These are phyloP conservation scores for Smutsia temminckii DNA, from an alignment of 2,797 vertebrate species.

Conservation along the genomic window DNA sequence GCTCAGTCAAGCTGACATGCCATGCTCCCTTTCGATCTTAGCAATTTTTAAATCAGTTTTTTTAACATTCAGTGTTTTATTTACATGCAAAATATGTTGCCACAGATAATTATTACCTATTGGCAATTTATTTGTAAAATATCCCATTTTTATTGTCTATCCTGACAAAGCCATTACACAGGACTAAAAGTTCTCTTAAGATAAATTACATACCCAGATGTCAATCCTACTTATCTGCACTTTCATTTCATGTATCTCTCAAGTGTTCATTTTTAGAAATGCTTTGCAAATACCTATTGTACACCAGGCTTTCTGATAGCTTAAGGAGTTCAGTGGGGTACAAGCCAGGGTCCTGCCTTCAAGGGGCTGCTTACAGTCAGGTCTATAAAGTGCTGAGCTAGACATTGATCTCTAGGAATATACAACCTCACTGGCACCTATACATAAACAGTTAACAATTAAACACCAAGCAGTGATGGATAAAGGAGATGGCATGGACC, in stretches of 20 bases:
- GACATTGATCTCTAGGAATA: neutral
- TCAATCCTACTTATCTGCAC: neutral
- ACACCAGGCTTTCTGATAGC: neutral
- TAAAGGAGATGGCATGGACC: neutral
- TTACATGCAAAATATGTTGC: neutral
- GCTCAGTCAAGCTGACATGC: too few species aligned
- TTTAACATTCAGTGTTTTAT: neutral
- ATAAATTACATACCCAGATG: neutral
- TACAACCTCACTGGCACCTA: neutral
- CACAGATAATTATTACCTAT: constrained; percentile 1
- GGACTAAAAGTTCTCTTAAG: constrained; percentile 15
- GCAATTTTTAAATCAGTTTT: neutral
- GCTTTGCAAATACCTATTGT: neutral
- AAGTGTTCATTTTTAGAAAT: constrained; percentile 30
- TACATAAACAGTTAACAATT: neutral
- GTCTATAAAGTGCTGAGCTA: neutral
- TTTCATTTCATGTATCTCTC: neutral
- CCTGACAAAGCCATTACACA: neutral
- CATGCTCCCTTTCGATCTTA: neutral
- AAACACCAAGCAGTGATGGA: neutral
- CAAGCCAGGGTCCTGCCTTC: neutral
- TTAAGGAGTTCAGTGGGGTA: neutral
- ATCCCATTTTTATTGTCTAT: constrained; percentile 31
- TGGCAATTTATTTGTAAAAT: constrained; percentile 32
- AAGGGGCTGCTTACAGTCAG: neutral